Percentiles rank a stretch among this genome's conserved stretches.
phyloP scores from a whole-genome alignment of 2,113 vertebrate species.

The Paralichthys olivaceus region DNA sequence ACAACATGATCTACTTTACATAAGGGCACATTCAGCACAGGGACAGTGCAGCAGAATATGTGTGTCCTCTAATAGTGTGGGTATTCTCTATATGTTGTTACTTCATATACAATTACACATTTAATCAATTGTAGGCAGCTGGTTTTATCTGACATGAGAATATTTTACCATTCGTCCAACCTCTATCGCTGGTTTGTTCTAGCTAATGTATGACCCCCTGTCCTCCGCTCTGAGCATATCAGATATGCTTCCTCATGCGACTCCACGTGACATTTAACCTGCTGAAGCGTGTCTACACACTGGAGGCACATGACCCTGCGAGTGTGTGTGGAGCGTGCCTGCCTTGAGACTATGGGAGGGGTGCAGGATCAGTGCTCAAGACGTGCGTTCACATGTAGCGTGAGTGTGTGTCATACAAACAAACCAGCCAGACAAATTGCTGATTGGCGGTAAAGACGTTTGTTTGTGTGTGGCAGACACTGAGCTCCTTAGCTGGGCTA shows the following conservation, averaged over 20 bases:
- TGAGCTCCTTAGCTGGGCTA: constrained; percentile 31
- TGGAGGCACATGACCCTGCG: constrained; percentile 32
- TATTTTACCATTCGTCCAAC: background rate
- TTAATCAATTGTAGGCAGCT: background rate
- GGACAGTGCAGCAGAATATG: background rate
- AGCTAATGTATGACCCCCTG: background rate
- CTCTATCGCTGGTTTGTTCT: background rate
- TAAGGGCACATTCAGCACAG: constrained; percentile 13
- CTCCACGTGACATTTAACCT: constrained; percentile 47
- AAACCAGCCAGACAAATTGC: constrained; percentile 59
- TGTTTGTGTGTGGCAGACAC: constrained; percentile 41
- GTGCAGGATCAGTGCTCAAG: background rate
- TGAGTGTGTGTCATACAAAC: constrained; percentile 21
- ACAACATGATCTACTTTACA: constrained; percentile 39
- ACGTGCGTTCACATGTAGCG: constrained; percentile 1
- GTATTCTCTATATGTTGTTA: background rate
- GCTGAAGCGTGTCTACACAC: constrained; percentile 39
- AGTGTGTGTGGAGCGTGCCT: constrained; percentile 68
- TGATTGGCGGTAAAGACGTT: constrained; percentile 35
- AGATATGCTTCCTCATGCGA: constrained; percentile 36
- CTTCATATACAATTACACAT: background rate
- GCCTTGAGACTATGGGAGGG: constrained; percentile 11
- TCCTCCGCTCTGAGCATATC: constrained; percentile 5
- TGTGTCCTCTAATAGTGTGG: background rate
- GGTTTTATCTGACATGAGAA: background rate